These are phyloP conservation scores for Nansenia antarctica DNA, from an alignment of 2,113 vertebrate genomes.

Conservation along the genomic window DNA sequence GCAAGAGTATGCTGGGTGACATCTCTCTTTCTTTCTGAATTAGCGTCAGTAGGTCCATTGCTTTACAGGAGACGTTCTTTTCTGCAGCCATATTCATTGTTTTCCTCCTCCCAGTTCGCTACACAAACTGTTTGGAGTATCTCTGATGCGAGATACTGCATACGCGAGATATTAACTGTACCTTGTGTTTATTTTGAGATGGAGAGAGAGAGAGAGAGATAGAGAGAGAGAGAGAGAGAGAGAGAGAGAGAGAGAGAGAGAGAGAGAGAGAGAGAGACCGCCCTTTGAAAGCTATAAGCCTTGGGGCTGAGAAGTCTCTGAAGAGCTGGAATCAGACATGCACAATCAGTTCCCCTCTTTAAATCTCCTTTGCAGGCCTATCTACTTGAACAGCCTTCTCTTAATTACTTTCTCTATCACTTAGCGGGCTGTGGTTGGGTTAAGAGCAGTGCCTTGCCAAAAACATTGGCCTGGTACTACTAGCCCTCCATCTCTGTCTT, in stretches of 20 bases:
- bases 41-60: not conserved
- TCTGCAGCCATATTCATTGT: too few species aligned
- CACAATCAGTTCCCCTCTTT: constrained; percentile 79
- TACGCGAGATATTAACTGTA: too few species aligned
- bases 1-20: not conserved
- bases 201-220: constrained; percentile 5
- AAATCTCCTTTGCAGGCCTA: constrained; percentile 79
- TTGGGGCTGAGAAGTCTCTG: constrained; percentile 71
- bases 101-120: too few species aligned
- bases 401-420: constrained; percentile 81
- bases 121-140: too few species aligned
- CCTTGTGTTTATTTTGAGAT: not conserved
- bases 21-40: constrained; percentile 2
- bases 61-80: not conserved
- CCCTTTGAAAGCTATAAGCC: constrained; percentile 75
- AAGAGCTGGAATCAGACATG: constrained; percentile 78
- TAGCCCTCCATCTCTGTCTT: constrained; percentile 60
- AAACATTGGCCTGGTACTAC: constrained; percentile 64
- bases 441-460: constrained; percentile 56
- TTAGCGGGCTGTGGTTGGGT: constrained; percentile 66
- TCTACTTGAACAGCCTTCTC: constrained; percentile 77
- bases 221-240: constrained; percentile 20
- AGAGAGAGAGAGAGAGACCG: constrained; percentile 46
- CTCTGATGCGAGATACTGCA: too few species aligned
- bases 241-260: constrained; percentile 34